Base-by-base conservation (phyloP, 2,113 vertebrate species). In the Illadopsis cleaveri region DNA sequence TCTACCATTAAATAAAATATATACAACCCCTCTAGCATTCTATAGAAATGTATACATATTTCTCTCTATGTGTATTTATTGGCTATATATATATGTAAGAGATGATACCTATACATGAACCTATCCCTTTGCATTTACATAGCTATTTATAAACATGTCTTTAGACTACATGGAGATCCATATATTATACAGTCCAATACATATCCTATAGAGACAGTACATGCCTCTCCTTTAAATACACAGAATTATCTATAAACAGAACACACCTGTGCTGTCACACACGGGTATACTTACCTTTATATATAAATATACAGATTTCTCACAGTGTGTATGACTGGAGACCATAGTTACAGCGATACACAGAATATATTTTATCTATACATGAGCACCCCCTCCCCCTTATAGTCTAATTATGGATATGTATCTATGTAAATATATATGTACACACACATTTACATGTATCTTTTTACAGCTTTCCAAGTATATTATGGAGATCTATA, bases 281-380 rank as follows among this genome's bases (percentile, higher is more conserved):
- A 35, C 0, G 0, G 1, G 3, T 18, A 18, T 9, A 42, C 31
- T 21, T 35, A 47, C 35, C 11, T 58, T 14, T 30, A 33, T 5
- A 28, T 28, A 44, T 20, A 81, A 44, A 28, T 14, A 45, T 8
- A 30, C 0, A 5, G 10, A 28, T 33, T 20, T 50, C 22, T 65
- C 18, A 31, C 8, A 44, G 1, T 57, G 42, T 72, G 12, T 57
- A 33, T 37, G 48, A 44, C 33, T 89, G 51, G 10, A 45, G 16
- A 51, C 23, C 14, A 54, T 1, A 50, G 28, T 50, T 65, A 44
- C 0, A 45, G 35, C 15, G 23, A 37, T 10, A 33, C 7, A 45
- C 15, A 58, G 33, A 45, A 45, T 21, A 35, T 20, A 47, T 60
- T 40, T 30, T 13, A n/a, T 12, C 38, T 40, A 21, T 38, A 58